Evolutionary conservation across 2,888 invertebrate species (phyloP), one percentile per base, ranked within the genome.

Genomic region (Clivina fossor): DNA sequence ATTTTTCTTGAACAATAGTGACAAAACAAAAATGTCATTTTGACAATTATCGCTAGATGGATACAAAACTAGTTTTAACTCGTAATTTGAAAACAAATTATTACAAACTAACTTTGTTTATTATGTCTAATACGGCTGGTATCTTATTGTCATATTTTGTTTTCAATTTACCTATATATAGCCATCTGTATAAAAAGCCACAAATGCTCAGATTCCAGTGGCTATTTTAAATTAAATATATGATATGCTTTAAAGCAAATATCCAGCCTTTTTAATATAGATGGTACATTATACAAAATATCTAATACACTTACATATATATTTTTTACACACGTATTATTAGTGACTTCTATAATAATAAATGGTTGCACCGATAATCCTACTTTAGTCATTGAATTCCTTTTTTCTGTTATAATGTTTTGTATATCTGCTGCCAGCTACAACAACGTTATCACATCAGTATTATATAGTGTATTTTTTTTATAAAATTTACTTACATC

Each of bases 91-190:
- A n/a, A n/a, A n/a, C n/a, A n/a, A n/a, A n/a, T n/a, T n/a, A n/a
- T n/a, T n/a, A n/a, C n/a, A 37, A 13, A 13, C 15, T 37, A 37
- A 13, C 37, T 37, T 37, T 37, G 9, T 37, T 37, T 4, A 37
- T 18, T 16, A 37, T 37, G 18, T 37, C 37, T 37, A 37, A 3
- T 2, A 37, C 15, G 37, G 37, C 18, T 37, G 37, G 37, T 4
- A 37, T 37, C 18, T 37, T 13, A 13, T 37, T 37, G 37, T 37
- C 37, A 9, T 33, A 33, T 33, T 33, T 33, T 4, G 33, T 33
- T 33, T 33, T 33, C 11, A 33, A 13, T n/a, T 33, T 13, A n/a
- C n/a, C n/a, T n/a, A 33, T 33, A 33, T 4, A 33, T 33, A 13
- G 33, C 33, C n/a, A 11, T 11, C 13, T 33, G 33, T 33, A 33